phyloP scores from a whole-genome alignment of 2,888 invertebrate genomes.

The Drosophila subsilvestris region DNA sequence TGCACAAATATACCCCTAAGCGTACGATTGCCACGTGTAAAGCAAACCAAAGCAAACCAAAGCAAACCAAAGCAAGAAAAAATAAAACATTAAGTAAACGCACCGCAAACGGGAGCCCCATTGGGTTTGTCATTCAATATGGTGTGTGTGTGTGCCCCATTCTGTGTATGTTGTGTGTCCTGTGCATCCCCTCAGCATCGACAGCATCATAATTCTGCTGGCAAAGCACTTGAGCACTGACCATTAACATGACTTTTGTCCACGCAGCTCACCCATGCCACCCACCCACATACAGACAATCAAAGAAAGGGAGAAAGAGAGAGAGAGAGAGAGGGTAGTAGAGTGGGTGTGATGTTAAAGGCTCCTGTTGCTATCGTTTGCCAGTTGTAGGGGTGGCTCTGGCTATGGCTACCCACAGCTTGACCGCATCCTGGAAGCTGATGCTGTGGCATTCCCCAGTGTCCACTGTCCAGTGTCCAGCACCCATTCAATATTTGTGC shows the following conservation, averaged over 20 bases:
- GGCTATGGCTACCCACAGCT: slow-evolving; percentile 3
- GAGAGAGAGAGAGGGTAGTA: background rate
- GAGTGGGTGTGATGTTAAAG: background rate
- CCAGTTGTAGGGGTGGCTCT: background rate
- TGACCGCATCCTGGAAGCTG: slow-evolving; percentile 6
- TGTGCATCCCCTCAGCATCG: slow-evolving; percentile 29
- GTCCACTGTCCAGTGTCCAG: slow-evolving; percentile 18
- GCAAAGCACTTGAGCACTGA: slow-evolving; percentile 72
- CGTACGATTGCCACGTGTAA: background rate
- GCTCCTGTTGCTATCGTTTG: background rate
- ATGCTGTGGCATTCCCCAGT: slow-evolving; percentile 8
- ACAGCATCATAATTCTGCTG: slow-evolving; percentile 68
- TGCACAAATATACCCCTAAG: background rate
- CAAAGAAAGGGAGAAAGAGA: background rate
- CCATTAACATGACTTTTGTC: slow-evolving; percentile 75
- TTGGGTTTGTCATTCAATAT: background rate
- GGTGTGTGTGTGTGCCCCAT: background rate
- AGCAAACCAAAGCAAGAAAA: too few relatives aligned
- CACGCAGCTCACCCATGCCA: slow-evolving; percentile 47
- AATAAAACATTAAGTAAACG: background rate
- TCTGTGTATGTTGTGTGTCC: background rate
- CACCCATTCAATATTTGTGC: slow-evolving; percentile 22
- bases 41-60: background rate
- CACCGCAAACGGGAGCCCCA: background rate
- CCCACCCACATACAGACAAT: slow-evolving; percentile 16